Percentiles rank a stretch among this genome's conserved stretches.
Evolutionary conservation across 2,888 invertebrate genomes (phyloP).

Genomic region (Chymomyza procnemis): DNA sequence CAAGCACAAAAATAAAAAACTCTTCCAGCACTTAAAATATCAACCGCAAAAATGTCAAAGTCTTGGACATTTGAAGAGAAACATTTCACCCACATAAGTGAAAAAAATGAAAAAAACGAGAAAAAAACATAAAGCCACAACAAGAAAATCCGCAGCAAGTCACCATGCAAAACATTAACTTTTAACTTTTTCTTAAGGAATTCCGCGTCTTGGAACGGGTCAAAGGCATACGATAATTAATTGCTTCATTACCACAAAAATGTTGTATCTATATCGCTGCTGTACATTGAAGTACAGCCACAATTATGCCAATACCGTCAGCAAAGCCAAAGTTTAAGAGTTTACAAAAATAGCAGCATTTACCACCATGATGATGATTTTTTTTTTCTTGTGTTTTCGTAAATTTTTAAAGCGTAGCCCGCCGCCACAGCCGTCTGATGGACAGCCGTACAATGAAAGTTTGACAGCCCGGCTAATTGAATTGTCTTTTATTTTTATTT

Average conservation of each 20-base stretch:
- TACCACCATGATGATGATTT: background rate
- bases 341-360: conserved; percentile 18
- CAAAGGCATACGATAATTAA: conserved; percentile 54
- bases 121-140: too few relatives aligned
- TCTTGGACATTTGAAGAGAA: conserved; percentile 63
- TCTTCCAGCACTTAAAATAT: conserved; percentile 61
- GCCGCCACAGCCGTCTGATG: conserved; percentile 35
- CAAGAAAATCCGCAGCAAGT: background rate
- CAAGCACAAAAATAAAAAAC: conserved; percentile 1
- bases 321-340: conserved; percentile 25
- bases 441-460: conserved; percentile 58
- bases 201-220: conserved; percentile 28
- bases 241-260: conserved; percentile 62
- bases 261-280: conserved; percentile 17
- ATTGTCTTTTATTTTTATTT: conserved; percentile 50
- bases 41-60: conserved; percentile 66
- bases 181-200: conserved; percentile 43
- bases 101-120: conserved; percentile 21
- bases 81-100: conserved; percentile 51
- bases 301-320: conserved; percentile 18
- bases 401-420: background rate
- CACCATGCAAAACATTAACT: conserved; percentile 38
- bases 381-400: background rate
- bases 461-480: conserved; percentile 75
- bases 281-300: conserved; percentile 16